These are phyloP conservation scores for Rapana venosa DNA, from an alignment of 2,888 invertebrate genomes.

Conservation along the genomic window DNA sequence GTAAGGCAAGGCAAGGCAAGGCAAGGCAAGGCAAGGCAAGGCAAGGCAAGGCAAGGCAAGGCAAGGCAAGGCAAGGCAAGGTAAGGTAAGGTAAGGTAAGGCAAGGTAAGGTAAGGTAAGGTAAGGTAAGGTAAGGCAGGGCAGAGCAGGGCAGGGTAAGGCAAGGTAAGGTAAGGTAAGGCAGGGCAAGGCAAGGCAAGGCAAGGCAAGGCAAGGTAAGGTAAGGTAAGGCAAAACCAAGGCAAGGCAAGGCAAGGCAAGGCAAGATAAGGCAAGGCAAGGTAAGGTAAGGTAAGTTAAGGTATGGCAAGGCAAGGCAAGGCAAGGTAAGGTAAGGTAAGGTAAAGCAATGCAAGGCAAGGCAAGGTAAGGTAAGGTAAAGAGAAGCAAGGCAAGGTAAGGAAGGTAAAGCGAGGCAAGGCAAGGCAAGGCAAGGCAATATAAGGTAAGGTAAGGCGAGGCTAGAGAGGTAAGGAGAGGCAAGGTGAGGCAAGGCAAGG, in stretches of 20 bases:
- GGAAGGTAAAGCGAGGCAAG: constrained; percentile 17
- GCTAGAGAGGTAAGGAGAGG: constrained; percentile 26
- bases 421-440: constrained; percentile 18
- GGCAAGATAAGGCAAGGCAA: not conserved
- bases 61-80: too few relatives aligned
- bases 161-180: constrained; percentile 26
- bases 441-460: not conserved
- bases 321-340: constrained; percentile 21
- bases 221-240: constrained; percentile 28
- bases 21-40: too few relatives aligned
- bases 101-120: constrained; percentile 29
- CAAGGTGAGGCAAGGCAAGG: constrained; percentile 17
- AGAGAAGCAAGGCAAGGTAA: constrained; percentile 26
- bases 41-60: too few relatives aligned
- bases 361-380: constrained; percentile 1
- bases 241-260: constrained; percentile 27
- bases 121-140: constrained; percentile 4
- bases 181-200: constrained; percentile 31
- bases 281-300: too few relatives aligned
- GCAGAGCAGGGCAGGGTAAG: not conserved
- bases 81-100: too few relatives aligned
- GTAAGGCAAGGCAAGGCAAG: too few relatives aligned
- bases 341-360: not conserved
- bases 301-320: constrained; percentile 12
- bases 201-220: constrained; percentile 25